phyloP scores from a whole-genome alignment of 2,888 invertebrate species.

The Labia minor region DNA sequence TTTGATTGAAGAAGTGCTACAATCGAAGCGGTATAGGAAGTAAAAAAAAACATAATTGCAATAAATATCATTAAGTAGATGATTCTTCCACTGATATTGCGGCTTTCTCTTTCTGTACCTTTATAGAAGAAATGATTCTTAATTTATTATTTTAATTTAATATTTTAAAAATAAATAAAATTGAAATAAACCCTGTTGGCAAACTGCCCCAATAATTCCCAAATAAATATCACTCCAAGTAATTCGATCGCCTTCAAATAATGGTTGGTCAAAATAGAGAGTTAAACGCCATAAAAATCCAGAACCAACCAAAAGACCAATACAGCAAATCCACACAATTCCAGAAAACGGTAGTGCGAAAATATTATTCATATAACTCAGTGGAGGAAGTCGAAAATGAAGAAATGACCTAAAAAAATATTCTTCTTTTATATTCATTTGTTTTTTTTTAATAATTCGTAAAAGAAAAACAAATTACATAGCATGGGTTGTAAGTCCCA shows the following conservation, averaged over 20 bases:
- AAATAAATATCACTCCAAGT: slow-evolving; percentile 23
- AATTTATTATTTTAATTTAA: too few relatives aligned
- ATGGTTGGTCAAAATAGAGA: not conserved
- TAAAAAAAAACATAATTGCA: slow-evolving; percentile 25
- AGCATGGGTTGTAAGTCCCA: slow-evolving; percentile 59
- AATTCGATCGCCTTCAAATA: not conserved
- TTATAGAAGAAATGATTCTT: not conserved
- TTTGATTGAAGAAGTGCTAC: slow-evolving; percentile 25
- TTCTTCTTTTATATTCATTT: too few relatives aligned
- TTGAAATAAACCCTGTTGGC: slow-evolving; percentile 23
- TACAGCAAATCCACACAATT: slow-evolving; percentile 21
- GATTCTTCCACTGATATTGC: slow-evolving; percentile 22
- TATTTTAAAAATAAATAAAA: not conserved
- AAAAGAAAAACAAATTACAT: too few relatives aligned
- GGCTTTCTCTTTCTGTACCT: slow-evolving; percentile 23
- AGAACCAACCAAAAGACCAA: slow-evolving; percentile 20
- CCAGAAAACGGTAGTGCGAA: slow-evolving; percentile 25
- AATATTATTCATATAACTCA: slow-evolving; percentile 23
- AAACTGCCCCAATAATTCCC: slow-evolving; percentile 24
- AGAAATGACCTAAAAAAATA: too few relatives aligned
- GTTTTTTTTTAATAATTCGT: too few relatives aligned
- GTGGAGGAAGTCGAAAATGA: slow-evolving; percentile 23
- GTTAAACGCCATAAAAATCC: slow-evolving; percentile 17
- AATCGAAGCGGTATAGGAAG: slow-evolving; percentile 25
- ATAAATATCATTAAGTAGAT: slow-evolving; percentile 23